These are phyloP conservation scores for Ptychobarbus kaznakovi DNA, from an alignment of 2,797 vertebrate genomes.

Conservation along the genomic window DNA sequence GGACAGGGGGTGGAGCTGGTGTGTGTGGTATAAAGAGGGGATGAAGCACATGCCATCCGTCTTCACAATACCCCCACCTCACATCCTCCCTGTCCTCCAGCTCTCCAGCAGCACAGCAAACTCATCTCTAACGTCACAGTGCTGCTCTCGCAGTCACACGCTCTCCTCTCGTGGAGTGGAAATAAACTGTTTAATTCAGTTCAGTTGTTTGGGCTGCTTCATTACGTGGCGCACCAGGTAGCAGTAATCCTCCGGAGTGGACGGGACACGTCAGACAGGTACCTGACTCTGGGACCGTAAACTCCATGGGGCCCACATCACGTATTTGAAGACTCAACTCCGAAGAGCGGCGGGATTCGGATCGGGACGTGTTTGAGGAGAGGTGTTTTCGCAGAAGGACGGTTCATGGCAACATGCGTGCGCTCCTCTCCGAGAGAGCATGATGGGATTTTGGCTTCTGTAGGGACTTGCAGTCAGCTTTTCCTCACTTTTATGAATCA, in stretches of 20 bases:
- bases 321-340: constrained; percentile 1
- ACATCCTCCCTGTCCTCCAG: constrained; percentile 50
- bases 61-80: constrained; percentile 45
- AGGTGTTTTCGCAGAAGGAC: not conserved
- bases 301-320: constrained; percentile 21
- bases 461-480: constrained; percentile 35
- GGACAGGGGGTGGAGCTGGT: constrained; percentile 54
- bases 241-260: constrained; percentile 46
- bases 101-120: constrained; percentile 48
- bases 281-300: constrained; percentile 1
- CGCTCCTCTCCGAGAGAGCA: not conserved
- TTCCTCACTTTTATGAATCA: constrained; percentile 58
- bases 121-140: constrained; percentile 47
- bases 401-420: constrained; percentile 21
- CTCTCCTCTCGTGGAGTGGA: constrained; percentile 37
- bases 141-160: constrained; percentile 42
- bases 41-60: constrained; percentile 27
- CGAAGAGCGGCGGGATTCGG: constrained; percentile 2
- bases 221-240: constrained; percentile 27
- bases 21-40: constrained; percentile 36
- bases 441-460: constrained; percentile 35
- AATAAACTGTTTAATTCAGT: constrained; percentile 27
- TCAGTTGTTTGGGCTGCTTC: constrained; percentile 18
- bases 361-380: not conserved
- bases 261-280: constrained; percentile 35